Evolutionary conservation across 2,797 vertebrate genomes (phyloP), one percentile per base, ranked within the genome.

Genomic region (Heteromormyrus szaboi): DNA sequence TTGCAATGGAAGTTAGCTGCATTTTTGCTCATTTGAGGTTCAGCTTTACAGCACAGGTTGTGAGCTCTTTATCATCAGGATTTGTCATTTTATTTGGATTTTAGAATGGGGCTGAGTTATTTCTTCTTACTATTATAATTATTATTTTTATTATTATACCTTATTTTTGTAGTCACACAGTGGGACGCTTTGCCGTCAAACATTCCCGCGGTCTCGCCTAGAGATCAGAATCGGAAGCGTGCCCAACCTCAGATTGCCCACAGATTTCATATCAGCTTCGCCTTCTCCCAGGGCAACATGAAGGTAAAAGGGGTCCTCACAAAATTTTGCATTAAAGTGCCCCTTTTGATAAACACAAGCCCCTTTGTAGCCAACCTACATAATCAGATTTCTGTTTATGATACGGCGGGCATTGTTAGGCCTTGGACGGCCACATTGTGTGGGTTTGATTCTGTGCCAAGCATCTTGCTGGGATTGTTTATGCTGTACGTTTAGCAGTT

Each of bases 401-500:
- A 92, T 93, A 91, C 93, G 91, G 92, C 90, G 89, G 92, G 94
- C 95, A 96, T 97, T 96, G 96, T 97, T 92, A 92, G 94, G 94
- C 94, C 94, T 94, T 91, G 93, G 94, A 94, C 93, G 93, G 94
- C 93, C 92, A 92, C 95, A 93, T 96, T 96, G 96, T 97, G 95
- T 93, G 72, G 92, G 95, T 93, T 97, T 98, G 97, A 96, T 95
- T 94, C 88, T 59, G 93, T 97, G 97, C 97, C 97, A 98, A 96
- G 94, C 96, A 92, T 94, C 94, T 96, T 92, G 93, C 92, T 93
- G 95, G 90, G 94, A 92, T 91, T 90, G 94, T 96, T 92, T 94
- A 91, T 94, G 92, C 94, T 94, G 90, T 92, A 93, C 89, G 91
- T 91, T 93, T 91, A 93, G 94, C 93, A 94, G 94, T 93, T 92